Percentiles rank a stretch among this genome's conserved stretches.
phyloP scores from a whole-genome alignment of 2,888 invertebrate species.

The Napeogenes inachia region DNA sequence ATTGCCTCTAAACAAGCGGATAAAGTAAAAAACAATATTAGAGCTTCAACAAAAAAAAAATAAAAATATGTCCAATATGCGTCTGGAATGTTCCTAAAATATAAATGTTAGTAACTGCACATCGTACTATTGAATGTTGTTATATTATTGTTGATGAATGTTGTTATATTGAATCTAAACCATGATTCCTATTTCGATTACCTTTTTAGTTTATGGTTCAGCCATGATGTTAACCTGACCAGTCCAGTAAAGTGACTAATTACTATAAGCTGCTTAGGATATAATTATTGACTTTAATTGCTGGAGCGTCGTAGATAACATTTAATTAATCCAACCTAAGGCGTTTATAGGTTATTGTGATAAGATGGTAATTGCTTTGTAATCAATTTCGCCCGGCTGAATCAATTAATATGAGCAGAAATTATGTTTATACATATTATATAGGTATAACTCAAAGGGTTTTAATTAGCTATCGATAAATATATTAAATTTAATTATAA shows the following conservation, averaged over 20 bases:
- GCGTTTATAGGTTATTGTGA: constrained; percentile 4
- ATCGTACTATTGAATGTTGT: too few species aligned
- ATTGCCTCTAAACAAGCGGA: constrained; percentile 4
- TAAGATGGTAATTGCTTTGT: constrained; percentile 5
- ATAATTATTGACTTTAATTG: constrained; percentile 1
- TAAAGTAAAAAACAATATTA: neutral
- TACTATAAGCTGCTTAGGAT: neutral
- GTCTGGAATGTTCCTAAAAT: neutral
- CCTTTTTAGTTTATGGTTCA: too few species aligned
- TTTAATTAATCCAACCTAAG: constrained; percentile 6
- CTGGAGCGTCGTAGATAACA: neutral
- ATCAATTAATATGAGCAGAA: constrained; percentile 1
- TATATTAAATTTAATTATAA: too few species aligned
- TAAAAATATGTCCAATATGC: neutral
- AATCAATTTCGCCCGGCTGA: constrained; percentile 1
- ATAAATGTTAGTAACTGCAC: too few species aligned
- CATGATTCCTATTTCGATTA: too few species aligned
- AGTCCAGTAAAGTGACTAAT: neutral
- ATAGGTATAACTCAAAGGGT: too few species aligned
- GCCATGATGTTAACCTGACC: too few species aligned
- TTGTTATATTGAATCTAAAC: too few species aligned
- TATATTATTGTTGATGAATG: too few species aligned
- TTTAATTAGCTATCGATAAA: too few species aligned
- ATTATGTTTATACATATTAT: neutral
- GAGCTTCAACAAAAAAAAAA: neutral